Conservation (phyloP, 2,113 vertebrate species). For the Bubalus kerabau region DNA sequence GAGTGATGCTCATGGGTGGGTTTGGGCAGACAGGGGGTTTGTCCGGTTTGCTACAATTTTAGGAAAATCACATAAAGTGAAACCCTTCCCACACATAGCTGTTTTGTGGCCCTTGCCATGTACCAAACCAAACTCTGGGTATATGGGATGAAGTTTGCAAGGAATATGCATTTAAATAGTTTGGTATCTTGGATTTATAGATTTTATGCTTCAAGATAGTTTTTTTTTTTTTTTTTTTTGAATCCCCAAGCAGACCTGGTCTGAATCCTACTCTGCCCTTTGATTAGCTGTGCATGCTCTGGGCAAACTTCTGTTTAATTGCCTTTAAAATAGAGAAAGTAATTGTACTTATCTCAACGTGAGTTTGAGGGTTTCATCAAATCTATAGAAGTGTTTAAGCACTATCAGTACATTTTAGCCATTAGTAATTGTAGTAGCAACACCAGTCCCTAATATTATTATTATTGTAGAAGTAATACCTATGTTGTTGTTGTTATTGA, state of each 20-base stretch:
- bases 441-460: background rate
- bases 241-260: background rate
- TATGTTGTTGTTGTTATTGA: background rate
- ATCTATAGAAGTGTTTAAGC: background rate
- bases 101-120: background rate
- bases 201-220: background rate
- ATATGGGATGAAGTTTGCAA: background rate
- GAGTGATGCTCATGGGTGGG: background rate
- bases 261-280: background rate
- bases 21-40: background rate
- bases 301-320: background rate
- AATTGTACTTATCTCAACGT: background rate
- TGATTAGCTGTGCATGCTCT: background rate
- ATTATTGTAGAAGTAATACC: background rate
- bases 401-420: background rate
- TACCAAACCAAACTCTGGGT: background rate
- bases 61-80: background rate
- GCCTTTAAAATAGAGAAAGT: background rate
- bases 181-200: background rate
- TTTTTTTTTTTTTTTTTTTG: background rate
- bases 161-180: background rate
- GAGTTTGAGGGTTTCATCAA: background rate
- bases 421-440: background rate
- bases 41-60: background rate
- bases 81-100: background rate